These are phyloP conservation scores for Pantherophis alleghaniensis DNA, from an alignment of 2,797 vertebrate species.

Conservation along the genomic window DNA sequence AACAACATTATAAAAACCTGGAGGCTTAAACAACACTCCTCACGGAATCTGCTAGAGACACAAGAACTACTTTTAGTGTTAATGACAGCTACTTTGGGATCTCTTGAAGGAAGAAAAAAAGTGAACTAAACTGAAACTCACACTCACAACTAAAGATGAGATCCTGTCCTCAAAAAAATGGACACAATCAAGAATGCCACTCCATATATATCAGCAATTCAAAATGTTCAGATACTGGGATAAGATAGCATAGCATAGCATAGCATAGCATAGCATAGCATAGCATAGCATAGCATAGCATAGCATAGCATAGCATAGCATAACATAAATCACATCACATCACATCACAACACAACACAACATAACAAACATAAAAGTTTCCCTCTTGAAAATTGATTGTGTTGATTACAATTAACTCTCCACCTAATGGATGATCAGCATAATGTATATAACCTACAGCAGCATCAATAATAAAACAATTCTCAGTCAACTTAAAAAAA, in stretches of 20 bases:
- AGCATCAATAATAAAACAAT: background rate
- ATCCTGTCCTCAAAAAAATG: background rate
- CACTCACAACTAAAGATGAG: conserved; percentile 26
- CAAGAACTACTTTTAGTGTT: background rate
- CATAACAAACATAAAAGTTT: background rate
- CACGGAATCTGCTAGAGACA: conserved; percentile 27
- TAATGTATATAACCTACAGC: background rate
- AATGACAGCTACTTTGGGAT: conserved; percentile 24
- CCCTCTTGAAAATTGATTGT: background rate
- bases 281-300: too few species aligned
- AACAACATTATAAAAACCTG: conserved; percentile 61
- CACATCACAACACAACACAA: too few species aligned
- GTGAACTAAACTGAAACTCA: conserved; percentile 4
- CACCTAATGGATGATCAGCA: background rate
- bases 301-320: too few species aligned
- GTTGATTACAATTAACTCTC: background rate
- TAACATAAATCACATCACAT: too few species aligned
- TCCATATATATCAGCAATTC: background rate
- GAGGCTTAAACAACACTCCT: conserved; percentile 56
- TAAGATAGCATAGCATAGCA: background rate
- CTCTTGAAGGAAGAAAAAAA: background rate
- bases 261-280: too few species aligned
- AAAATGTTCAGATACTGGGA: background rate
- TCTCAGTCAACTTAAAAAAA: background rate
- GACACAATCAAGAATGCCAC: background rate